Evolutionary conservation across 2,797 vertebrate species (phyloP), one percentile per base, ranked within the genome.

Genomic region (Pogonophryne albipinna): DNA sequence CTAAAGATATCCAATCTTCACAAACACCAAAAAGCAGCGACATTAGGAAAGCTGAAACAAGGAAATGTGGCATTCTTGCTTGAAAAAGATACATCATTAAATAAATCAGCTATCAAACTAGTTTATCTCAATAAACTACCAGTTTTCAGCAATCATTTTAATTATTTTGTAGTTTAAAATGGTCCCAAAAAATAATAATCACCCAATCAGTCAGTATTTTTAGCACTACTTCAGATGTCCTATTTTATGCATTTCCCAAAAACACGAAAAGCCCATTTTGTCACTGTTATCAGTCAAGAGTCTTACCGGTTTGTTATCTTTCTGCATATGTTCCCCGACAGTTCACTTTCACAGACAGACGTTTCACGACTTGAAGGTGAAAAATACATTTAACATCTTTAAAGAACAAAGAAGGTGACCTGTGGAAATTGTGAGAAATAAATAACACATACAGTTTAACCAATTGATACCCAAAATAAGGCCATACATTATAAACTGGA

Each of bases 301-400:
- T 38, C 69, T 74, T 59, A 78, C 65, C 47, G 47, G 38, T 19
- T 41, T 65, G 53, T 42, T 55, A 53, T 7, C 34, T 65, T 38
- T 38, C 58, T 59, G 44, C 15, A 44, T 4, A 2, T 14, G 16
- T 79, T 74, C 71, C 61, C 12, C 1, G 64, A 72, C 20, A 58
- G 46, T 10, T 50, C 15, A 66, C 17, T 1, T 49, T 80, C 66
- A 83, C 71, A 79, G 68, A 81, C 59, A 3, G 0, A 7, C 67
- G 77, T 76, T 57, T 63, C 76, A 76, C 23, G 65, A n/a, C 34
- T 63, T n/a, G 10, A 71, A 10, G 50, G 76, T 76, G 77, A 10
- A 66, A 66, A 83, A 83, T 47, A 27, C 49, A 60, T 70, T 69
- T 2, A 64, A 10, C 15, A 53, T 56, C 16, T 58, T 15, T 19